phyloP scores from a whole-genome alignment of 2,888 invertebrate species.

The Tenodera sinensis region DNA sequence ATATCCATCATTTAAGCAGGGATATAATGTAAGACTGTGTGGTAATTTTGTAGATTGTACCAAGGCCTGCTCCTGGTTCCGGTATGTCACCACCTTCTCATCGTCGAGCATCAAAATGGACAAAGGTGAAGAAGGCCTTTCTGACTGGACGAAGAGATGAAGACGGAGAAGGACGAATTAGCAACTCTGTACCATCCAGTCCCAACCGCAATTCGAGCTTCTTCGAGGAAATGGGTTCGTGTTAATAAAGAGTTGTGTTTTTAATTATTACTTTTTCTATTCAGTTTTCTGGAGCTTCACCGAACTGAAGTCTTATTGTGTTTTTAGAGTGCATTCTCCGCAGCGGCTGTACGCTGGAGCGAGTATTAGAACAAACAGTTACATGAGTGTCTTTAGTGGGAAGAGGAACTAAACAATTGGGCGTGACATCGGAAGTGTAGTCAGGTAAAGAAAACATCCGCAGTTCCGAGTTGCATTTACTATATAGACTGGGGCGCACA shows the following conservation, averaged over 20 bases:
- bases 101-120: slow-evolving; percentile 64
- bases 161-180: slow-evolving; percentile 33
- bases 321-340: not conserved
- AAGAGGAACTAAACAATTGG: too few species aligned
- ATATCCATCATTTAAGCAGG: too few species aligned
- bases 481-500: too few species aligned
- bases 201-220: slow-evolving; percentile 64
- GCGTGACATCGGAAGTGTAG: too few species aligned
- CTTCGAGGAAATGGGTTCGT: slow-evolving; percentile 62
- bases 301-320: too few species aligned
- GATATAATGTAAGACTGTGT: too few species aligned
- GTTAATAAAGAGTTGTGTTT: not conserved
- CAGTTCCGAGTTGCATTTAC: too few species aligned
- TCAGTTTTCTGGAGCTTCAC: too few species aligned
- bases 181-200: slow-evolving; percentile 62
- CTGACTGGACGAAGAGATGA: slow-evolving; percentile 44
- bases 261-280: too few species aligned
- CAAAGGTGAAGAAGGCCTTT: slow-evolving; percentile 68
- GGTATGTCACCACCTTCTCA: slow-evolving; percentile 44
- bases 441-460: too few species aligned
- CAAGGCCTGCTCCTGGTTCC: not conserved
- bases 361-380: not conserved
- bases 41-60: slow-evolving; percentile 39
- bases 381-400: too few species aligned
- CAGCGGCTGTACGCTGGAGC: not conserved